These are phyloP conservation scores for Orientallactaga sibirica DNA, from an alignment of 2,797 vertebrate genomes.

Conservation along the genomic window DNA sequence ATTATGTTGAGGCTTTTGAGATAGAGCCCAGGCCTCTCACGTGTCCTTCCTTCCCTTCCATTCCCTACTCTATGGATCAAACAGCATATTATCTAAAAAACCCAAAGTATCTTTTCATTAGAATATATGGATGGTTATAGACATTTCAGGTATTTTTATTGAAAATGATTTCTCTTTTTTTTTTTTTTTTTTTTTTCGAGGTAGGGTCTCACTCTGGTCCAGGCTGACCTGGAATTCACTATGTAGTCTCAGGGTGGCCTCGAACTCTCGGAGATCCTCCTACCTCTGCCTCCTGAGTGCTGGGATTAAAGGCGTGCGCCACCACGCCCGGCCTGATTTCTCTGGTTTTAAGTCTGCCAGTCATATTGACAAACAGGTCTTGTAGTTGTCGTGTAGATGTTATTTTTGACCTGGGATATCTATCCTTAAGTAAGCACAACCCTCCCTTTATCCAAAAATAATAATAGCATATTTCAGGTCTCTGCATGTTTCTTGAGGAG, in stretches of 20 bases:
- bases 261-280: too few relatives aligned
- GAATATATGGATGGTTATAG: neutral
- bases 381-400: neutral
- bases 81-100: conserved; percentile 6
- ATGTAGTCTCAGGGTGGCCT: too few relatives aligned
- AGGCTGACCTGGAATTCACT: too few relatives aligned
- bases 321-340: too few relatives aligned
- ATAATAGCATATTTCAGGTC: neutral
- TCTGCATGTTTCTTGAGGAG: neutral
- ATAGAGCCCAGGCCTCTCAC: neutral
- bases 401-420: neutral
- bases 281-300: too few relatives aligned
- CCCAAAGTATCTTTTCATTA: neutral
- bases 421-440: neutral
- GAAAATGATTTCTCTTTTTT: neutral
- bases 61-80: neutral
- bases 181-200: too few relatives aligned
- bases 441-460: neutral
- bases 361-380: neutral
- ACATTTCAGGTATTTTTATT: neutral
- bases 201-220: too few relatives aligned
- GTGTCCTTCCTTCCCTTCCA: neutral
- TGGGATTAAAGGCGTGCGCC: too few relatives aligned
- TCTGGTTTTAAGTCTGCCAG: neutral
- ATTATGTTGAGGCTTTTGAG: neutral